Conservation (phyloP, 1,140 invertebrate species). For the Drosophila nigromelanica region DNA sequence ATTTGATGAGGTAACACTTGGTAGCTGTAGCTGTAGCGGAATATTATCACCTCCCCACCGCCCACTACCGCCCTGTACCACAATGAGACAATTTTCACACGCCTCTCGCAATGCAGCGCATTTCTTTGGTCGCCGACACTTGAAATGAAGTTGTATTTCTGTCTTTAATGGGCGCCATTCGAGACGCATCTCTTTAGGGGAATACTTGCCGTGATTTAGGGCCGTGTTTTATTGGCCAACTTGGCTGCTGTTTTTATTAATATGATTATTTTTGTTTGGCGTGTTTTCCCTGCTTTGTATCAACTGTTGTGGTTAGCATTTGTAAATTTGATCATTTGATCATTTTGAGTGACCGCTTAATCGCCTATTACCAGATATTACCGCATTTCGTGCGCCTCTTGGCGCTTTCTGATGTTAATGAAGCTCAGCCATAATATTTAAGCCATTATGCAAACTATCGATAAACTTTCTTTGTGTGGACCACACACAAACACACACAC, state of each 20-base stretch:
- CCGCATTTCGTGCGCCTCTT: conserved; percentile 30
- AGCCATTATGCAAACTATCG: conserved; percentile 43
- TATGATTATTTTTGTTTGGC: background rate
- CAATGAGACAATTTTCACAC: conserved; percentile 29
- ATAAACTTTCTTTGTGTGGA: conserved; percentile 5
- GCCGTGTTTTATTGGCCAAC: conserved; percentile 44
- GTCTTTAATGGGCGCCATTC: conserved; percentile 12
- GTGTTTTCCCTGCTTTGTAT: background rate
- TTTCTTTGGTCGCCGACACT: conserved; percentile 27
- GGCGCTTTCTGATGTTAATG: conserved; percentile 47
- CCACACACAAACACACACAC: conserved; percentile 3
- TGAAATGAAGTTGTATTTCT: conserved; percentile 32
- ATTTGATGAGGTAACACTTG: conserved; percentile 46
- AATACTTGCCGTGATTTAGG: conserved; percentile 19
- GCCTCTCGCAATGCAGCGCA: conserved; percentile 19
- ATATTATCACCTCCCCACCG: background rate
- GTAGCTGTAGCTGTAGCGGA: background rate
- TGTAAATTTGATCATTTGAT: conserved; percentile 40
- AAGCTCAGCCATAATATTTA: conserved; percentile 22
- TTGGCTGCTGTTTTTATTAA: conserved; percentile 17
- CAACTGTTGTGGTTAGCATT: background rate
- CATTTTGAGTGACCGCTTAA: conserved; percentile 25
- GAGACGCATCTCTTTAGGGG: background rate
- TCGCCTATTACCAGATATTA: conserved; percentile 45
- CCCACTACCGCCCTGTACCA: background rate